These are phyloP conservation scores for Eulemur mongoz DNA, from an alignment of 2,797 vertebrate species.

Conservation along the genomic window DNA sequence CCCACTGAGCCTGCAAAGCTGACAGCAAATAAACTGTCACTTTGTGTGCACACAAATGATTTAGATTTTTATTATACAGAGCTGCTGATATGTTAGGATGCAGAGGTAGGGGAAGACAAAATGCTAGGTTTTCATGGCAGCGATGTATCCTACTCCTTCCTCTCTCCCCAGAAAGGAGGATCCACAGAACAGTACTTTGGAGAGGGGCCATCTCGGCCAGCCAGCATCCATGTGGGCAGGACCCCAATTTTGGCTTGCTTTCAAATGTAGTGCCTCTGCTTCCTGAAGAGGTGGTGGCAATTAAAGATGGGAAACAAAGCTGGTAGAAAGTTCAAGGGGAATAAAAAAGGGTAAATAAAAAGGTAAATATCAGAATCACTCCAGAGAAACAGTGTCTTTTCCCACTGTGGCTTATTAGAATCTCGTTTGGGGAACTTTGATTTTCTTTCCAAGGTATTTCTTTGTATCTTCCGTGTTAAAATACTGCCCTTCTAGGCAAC, in stretches of 20 bases:
- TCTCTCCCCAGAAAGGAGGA: neutral
- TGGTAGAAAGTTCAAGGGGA: neutral
- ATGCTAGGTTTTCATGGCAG: constrained; percentile 30
- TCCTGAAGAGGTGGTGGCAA: neutral
- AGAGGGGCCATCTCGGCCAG: neutral
- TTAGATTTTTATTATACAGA: constrained; percentile 67
- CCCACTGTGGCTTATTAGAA: neutral
- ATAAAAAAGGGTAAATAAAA: neutral
- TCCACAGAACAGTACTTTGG: neutral
- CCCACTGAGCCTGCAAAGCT: constrained; percentile 60
- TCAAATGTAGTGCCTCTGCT: neutral
- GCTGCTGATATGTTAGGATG: constrained; percentile 25
- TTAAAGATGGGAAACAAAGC: neutral
- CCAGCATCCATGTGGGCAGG: neutral
- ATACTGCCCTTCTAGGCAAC: neutral
- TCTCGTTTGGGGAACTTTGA: neutral
- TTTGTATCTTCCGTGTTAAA: neutral
- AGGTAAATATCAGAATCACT: constrained; percentile 3
- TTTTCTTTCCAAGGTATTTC: neutral
- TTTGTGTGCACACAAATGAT: constrained; percentile 67
- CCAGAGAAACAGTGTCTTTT: neutral
- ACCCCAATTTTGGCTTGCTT: neutral
- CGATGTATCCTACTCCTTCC: neutral
- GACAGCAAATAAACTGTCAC: constrained; percentile 69
- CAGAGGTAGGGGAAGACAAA: constrained; percentile 45